phyloP scores from a whole-genome alignment of 2,113 vertebrate species.

The Scatophagus argus region DNA sequence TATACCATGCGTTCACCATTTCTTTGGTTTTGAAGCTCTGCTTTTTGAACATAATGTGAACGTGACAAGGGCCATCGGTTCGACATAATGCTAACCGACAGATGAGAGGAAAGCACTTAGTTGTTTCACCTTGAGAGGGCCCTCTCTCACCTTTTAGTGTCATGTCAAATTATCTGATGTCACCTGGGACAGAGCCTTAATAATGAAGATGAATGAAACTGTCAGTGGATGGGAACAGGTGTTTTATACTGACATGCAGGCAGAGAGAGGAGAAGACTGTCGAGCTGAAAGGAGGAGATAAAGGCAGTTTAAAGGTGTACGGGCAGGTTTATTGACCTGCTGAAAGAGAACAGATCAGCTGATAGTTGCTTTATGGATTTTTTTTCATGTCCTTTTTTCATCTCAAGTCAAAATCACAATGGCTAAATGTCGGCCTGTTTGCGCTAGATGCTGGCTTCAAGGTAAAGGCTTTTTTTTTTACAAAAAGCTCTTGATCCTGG shows the following conservation, averaged over 20 bases:
- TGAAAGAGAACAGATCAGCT: background rate
- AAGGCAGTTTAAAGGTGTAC: background rate
- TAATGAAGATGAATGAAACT: conserved; percentile 61
- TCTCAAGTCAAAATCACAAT: background rate
- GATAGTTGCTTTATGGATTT: background rate
- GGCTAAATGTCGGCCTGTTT: background rate
- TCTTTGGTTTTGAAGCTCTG: conserved; percentile 6
- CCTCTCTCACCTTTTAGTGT: conserved; percentile 43
- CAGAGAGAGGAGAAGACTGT: background rate
- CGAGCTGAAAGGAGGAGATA: background rate
- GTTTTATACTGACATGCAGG: conserved; percentile 24
- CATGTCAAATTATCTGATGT: conserved; percentile 53
- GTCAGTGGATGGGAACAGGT: conserved; percentile 29
- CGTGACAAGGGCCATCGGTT: conserved; percentile 32
- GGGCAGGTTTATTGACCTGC: background rate
- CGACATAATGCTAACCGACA: conserved; percentile 44
- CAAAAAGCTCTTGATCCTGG: background rate
- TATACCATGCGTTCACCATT: background rate
- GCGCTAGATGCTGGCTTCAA: background rate
- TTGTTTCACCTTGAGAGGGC: conserved; percentile 48
- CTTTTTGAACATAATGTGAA: conserved; percentile 5
- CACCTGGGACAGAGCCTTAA: conserved; percentile 43
- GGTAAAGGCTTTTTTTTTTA: background rate
- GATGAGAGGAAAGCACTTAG: conserved; percentile 4
- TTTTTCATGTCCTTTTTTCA: background rate